phyloP scores from a whole-genome alignment of 2,797 vertebrate species.

The Gymnocypris eckloni region DNA sequence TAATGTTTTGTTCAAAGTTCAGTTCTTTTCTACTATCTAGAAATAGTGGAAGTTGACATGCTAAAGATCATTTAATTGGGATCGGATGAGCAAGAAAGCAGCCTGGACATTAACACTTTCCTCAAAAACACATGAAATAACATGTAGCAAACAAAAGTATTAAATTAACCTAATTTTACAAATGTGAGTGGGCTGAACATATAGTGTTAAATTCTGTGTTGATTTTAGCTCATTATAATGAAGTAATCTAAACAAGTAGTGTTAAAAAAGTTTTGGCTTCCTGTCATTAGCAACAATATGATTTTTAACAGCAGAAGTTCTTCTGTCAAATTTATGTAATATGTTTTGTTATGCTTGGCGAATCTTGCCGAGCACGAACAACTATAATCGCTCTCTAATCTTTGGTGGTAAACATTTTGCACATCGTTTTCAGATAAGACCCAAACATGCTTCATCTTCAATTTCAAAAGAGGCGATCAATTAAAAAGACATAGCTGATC shows the following conservation, averaged over 20 bases:
- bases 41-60: not conserved
- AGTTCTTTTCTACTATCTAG: not conserved
- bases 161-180: not conserved
- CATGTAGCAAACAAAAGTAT: not conserved
- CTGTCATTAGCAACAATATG: not conserved
- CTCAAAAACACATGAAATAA: not conserved
- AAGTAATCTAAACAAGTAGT: not conserved
- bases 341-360: not conserved
- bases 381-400: not conserved
- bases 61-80: not conserved
- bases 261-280: not conserved
- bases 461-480: constrained; percentile 5
- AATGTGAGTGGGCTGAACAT: not conserved
- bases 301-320: not conserved
- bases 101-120: not conserved
- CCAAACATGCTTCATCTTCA: not conserved
- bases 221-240: not conserved
- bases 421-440: not conserved
- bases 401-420: not conserved
- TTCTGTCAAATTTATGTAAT: not conserved
- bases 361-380: not conserved
- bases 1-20: not conserved
- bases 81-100: too few relatives aligned
- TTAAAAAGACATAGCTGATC: not conserved
- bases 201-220: not conserved